Evolutionary conservation across 2,797 vertebrate genomes (phyloP).

Genomic region (Kryptolebias ocellatus): DNA sequence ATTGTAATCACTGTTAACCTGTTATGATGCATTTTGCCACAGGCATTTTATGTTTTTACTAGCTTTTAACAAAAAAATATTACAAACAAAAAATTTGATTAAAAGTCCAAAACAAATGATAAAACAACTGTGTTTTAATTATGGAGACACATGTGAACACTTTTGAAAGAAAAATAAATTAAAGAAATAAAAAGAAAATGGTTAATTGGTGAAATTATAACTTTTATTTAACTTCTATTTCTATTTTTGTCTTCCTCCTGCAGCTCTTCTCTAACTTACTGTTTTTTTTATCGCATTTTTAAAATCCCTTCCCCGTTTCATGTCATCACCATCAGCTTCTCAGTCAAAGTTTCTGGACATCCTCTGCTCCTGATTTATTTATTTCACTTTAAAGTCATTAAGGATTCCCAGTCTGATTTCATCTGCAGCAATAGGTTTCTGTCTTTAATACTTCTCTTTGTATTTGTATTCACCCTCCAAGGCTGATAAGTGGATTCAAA

Average conservation of each 20-base stretch:
- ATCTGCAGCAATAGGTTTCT: slow-evolving; percentile 33
- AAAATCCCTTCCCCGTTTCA: slow-evolving; percentile 23
- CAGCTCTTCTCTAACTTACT: not conserved
- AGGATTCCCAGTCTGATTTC: slow-evolving; percentile 47
- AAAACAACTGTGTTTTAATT: too few species aligned
- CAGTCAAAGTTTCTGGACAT: slow-evolving; percentile 4
- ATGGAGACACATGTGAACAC: too few species aligned
- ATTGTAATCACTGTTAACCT: too few species aligned
- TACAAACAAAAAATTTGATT: not conserved
- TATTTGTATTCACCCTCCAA: slow-evolving; percentile 10
- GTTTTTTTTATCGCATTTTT: not conserved
- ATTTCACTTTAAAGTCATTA: slow-evolving; percentile 20
- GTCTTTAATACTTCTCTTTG: slow-evolving; percentile 34
- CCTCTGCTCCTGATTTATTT: slow-evolving; percentile 34
- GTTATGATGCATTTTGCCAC: not conserved
- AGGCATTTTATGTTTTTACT: not conserved
- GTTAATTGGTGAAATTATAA: too few species aligned
- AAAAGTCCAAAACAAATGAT: too few species aligned
- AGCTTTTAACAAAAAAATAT: not conserved
- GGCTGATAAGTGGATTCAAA: slow-evolving; percentile 16
- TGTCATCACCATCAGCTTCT: slow-evolving; percentile 4
- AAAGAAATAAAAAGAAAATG: too few species aligned
- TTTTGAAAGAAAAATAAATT: too few species aligned
- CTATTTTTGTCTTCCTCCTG: not conserved
- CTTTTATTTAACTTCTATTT: not conserved